A percentile compares a stretch with the other conserved stretches of the same genome.
Evolutionary conservation across 2,797 vertebrate genomes (phyloP).

Genomic region (Rhyacichthys aspro): DNA sequence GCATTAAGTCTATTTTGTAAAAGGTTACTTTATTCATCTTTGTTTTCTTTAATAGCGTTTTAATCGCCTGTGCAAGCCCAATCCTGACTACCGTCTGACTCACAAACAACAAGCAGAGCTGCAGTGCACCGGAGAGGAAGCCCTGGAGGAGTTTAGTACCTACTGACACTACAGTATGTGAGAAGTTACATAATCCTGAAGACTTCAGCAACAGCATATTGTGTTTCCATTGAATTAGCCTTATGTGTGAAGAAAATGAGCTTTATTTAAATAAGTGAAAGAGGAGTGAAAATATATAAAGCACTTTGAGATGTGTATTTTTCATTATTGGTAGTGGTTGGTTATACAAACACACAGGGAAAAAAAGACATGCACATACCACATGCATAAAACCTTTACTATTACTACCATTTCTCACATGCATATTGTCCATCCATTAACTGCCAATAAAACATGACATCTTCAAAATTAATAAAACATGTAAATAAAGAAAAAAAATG

Average conservation of each 20-base stretch:
- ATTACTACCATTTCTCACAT: conserved; percentile 5
- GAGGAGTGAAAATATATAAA: conserved; percentile 48
- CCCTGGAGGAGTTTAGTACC: not conserved
- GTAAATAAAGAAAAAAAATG: not conserved
- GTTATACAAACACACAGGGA: conserved; percentile 24
- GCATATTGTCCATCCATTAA: conserved; percentile 14
- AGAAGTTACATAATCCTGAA: not conserved
- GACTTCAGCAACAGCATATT: not conserved
- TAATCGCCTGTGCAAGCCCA: conserved; percentile 47
- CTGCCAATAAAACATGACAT: conserved; percentile 10
- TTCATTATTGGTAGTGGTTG: conserved; percentile 11
- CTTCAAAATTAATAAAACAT: not conserved
- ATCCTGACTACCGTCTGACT: conserved; percentile 14
- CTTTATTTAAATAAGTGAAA: conserved; percentile 65
- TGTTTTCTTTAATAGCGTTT: conserved; percentile 50
- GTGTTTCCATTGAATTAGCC: conserved; percentile 23
- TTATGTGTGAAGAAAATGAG: not conserved
- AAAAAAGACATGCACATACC: conserved; percentile 11
- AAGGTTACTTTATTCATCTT: not conserved
- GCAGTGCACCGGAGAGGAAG: conserved; percentile 15
- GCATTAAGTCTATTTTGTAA: not conserved
- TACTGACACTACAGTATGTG: not conserved
- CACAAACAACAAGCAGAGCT: conserved; percentile 29
- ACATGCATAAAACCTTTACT: conserved; percentile 14
- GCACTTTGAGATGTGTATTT: conserved; percentile 22